Conservation (phyloP, 1,140 invertebrate genomes). For the Reticulitermes speratus region DNA sequence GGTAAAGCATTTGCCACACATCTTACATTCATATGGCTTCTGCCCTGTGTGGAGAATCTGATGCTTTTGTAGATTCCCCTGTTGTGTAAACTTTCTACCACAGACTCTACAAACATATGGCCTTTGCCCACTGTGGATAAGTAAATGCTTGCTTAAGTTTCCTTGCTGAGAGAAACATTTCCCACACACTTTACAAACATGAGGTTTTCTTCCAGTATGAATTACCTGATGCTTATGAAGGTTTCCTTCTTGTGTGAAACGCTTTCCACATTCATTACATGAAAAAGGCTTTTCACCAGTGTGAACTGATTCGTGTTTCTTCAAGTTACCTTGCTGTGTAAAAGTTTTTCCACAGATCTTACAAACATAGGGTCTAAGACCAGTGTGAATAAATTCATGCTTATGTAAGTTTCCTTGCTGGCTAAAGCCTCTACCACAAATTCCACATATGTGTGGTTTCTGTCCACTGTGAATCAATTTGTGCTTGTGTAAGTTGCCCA, state of each 20-base stretch:
- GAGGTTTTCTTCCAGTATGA: background rate
- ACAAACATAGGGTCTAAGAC: conserved; percentile 49
- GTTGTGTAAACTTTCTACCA: background rate
- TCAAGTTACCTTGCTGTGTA: conserved; percentile 22
- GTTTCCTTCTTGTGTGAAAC: background rate
- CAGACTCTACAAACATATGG: background rate
- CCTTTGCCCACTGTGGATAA: background rate
- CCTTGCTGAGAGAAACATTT: background rate
- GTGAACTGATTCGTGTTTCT: conserved; percentile 27
- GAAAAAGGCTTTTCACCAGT: conserved; percentile 47
- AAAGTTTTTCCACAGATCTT: conserved; percentile 41
- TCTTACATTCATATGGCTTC: background rate
- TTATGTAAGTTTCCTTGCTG: conserved; percentile 48
- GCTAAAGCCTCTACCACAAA: background rate
- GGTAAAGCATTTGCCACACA: background rate
- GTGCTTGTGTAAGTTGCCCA: background rate
- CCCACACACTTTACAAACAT: background rate
- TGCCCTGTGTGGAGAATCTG: background rate
- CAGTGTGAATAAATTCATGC: conserved; percentile 36
- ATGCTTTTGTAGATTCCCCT: background rate
- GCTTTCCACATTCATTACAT: conserved; percentile 44
- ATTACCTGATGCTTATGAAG: background rate
- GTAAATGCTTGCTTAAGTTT: background rate
- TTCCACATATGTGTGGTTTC: conserved; percentile 13
- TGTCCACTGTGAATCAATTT: conserved; percentile 14